phyloP scores from a whole-genome alignment of 2,888 invertebrate species.

The Mycalesis mineus region DNA sequence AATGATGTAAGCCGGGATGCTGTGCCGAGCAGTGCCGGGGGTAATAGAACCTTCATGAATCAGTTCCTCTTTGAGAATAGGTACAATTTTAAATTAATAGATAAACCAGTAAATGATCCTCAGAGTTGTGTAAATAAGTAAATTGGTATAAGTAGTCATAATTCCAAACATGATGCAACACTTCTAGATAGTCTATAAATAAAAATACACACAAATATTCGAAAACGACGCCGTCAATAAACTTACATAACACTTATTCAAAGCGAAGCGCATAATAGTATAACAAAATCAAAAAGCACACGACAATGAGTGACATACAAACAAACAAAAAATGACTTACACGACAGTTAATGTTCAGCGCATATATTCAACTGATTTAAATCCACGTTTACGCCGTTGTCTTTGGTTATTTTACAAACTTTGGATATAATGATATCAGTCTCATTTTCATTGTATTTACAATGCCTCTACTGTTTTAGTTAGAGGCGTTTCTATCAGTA shows the following conservation, averaged over 20 bases:
- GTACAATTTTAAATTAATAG: background rate
- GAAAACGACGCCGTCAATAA: constrained; percentile 20
- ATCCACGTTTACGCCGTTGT: constrained; percentile 58
- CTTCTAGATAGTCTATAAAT: constrained; percentile 24
- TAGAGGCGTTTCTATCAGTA: constrained; percentile 65
- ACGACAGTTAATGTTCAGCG: constrained; percentile 71
- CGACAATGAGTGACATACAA: constrained; percentile 76
- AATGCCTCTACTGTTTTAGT: constrained; percentile 56
- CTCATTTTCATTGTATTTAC: constrained; percentile 70
- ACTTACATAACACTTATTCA: constrained; percentile 23
- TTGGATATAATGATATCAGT: constrained; percentile 72
- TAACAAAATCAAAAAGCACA: constrained; percentile 64
- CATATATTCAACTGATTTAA: constrained; percentile 53
- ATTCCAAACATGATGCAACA: constrained; percentile 18
- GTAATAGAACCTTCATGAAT: constrained; percentile 23
- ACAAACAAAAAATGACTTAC: constrained; percentile 71
- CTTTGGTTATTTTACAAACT: constrained; percentile 65
- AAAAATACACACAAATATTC: constrained; percentile 22
- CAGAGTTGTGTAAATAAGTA: background rate
- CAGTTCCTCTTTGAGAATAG: constrained; percentile 6
- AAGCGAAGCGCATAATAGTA: constrained; percentile 64
- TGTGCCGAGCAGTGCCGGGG: constrained; percentile 43
- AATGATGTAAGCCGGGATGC: constrained; percentile 41
- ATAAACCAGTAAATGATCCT: background rate
- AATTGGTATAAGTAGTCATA: background rate